phyloP scores from a whole-genome alignment of 1,140 invertebrate species.

The Micrasema minimum region DNA sequence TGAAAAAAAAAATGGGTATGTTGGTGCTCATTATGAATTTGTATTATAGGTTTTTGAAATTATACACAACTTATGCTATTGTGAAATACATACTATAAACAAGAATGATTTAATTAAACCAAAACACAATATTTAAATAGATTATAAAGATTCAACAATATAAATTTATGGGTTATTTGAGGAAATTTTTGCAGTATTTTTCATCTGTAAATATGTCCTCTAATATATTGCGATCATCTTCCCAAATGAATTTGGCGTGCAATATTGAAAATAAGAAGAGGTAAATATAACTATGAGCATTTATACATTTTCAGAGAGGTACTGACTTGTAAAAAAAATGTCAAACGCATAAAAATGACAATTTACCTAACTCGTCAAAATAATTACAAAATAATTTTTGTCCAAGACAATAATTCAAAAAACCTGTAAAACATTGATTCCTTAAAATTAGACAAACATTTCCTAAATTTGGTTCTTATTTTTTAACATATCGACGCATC shows the following conservation, averaged over 20 bases:
- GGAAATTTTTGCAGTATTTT: too few relatives aligned
- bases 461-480: constrained; percentile 25
- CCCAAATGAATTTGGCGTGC: too few relatives aligned
- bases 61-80: constrained; percentile 25
- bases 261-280: too few relatives aligned
- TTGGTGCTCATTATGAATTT: constrained; percentile 21
- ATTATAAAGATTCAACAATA: constrained; percentile 31
- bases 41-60: constrained; percentile 7
- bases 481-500: not conserved
- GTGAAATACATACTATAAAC: constrained; percentile 22
- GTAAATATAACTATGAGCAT: too few relatives aligned
- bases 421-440: not conserved
- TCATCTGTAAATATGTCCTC: too few relatives aligned
- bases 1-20: not conserved
- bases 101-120: constrained; percentile 12
- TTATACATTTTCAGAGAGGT: too few relatives aligned
- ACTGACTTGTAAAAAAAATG: constrained; percentile 3
- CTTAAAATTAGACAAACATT: constrained; percentile 24
- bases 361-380: constrained; percentile 8
- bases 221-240: too few relatives aligned
- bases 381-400: not conserved
- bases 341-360: constrained; percentile 26
- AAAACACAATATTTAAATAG: constrained; percentile 3
- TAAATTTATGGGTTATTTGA: too few relatives aligned
- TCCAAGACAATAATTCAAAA: not conserved